phyloP scores from a whole-genome alignment of 2,113 vertebrate genomes.

The Verasper variegatus region DNA sequence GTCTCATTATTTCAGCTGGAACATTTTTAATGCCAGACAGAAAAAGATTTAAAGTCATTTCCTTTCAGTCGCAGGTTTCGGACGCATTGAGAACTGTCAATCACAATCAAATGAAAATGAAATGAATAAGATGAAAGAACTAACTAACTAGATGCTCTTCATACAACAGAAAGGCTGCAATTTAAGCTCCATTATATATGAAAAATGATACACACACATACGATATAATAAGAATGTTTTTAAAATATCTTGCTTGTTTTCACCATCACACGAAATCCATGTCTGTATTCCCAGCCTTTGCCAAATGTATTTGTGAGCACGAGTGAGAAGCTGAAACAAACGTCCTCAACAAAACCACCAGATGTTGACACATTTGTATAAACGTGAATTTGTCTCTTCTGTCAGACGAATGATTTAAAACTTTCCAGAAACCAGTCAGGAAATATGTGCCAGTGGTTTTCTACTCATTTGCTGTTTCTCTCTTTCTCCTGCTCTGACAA shows the following conservation, averaged over 20 bases:
- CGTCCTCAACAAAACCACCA: not conserved
- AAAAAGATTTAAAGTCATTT: not conserved
- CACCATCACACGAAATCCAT: no score
- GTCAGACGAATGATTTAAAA: not conserved
- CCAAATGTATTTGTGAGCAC: not conserved
- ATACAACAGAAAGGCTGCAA: no score
- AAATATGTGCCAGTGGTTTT: not conserved
- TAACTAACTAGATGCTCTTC: not conserved
- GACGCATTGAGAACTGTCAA: not conserved
- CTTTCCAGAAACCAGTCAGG: not conserved
- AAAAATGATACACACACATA: no score
- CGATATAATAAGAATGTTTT: no score
- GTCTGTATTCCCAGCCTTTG: not conserved
- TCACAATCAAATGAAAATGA: not conserved
- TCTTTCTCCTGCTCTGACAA: conserved; percentile 3
- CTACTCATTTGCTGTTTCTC: not conserved
- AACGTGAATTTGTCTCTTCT: not conserved
- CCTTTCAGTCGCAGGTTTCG: not conserved
- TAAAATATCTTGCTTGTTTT: no score
- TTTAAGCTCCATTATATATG: no score
- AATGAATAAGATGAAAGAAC: not conserved
- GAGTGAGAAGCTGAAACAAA: not conserved
- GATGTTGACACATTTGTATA: not conserved
- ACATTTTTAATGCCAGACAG: not conserved
- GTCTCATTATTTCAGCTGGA: not conserved